Conservation (phyloP, 2,888 invertebrate genomes). For the Caenorhabditis sulstoni region DNA sequence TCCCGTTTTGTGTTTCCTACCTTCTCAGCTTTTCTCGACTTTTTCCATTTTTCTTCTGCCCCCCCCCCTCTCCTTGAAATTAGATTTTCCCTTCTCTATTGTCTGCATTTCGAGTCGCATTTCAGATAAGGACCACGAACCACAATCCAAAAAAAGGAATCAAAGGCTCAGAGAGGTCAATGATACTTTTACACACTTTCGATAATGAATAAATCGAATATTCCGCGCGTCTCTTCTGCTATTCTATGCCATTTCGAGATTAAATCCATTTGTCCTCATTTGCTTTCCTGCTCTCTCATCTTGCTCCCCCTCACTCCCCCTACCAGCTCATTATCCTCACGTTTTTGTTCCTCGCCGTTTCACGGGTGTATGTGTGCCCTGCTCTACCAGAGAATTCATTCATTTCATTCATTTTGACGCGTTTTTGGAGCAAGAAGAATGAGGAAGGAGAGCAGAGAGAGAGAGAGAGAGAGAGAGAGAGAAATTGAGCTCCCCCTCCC, state of each 20-base stretch:
- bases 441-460: too few relatives aligned
- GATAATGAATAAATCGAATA: constrained; percentile 34
- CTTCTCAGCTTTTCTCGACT: constrained; percentile 50
- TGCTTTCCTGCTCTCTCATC: neutral
- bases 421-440: constrained; percentile 2
- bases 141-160: constrained; percentile 26
- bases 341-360: too few relatives aligned
- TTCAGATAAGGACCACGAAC: too few relatives aligned
- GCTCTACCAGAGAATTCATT: too few relatives aligned
- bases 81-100: constrained; percentile 23
- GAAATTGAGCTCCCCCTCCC: too few relatives aligned
- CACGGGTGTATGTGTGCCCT: too few relatives aligned
- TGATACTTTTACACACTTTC: constrained; percentile 1
- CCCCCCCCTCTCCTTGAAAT: constrained; percentile 30
- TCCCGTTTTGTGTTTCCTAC: constrained; percentile 33
- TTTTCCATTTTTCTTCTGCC: constrained; percentile 4
- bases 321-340: neutral
- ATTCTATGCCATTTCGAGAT: constrained; percentile 41
- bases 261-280: constrained; percentile 27
- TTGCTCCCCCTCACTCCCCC: neutral
- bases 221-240: neutral
- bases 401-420: constrained; percentile 21
- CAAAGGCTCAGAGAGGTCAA: constrained; percentile 19
- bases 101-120: constrained; percentile 32
- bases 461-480: too few relatives aligned